Conservation (phyloP, 2,888 invertebrate genomes). For the Protodeltote pygarga region DNA sequence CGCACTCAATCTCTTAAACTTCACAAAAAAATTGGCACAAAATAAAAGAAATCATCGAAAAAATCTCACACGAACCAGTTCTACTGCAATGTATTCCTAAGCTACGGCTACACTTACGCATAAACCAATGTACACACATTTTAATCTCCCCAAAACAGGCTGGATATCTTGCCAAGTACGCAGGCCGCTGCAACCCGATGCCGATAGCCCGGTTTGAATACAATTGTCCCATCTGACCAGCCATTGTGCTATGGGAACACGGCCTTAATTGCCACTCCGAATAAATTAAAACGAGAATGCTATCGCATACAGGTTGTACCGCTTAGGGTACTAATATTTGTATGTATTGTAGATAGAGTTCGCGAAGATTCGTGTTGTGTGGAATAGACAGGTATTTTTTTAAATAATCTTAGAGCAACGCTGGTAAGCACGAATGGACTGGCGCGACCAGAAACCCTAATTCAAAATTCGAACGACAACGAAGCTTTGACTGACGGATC, state of each 20-base stretch:
- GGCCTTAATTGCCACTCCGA: constrained; percentile 82
- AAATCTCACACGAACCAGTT: constrained; percentile 22
- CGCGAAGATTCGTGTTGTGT: constrained; percentile 9
- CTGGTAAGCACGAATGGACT: not conserved
- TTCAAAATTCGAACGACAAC: too few relatives aligned
- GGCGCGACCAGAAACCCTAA: too few relatives aligned
- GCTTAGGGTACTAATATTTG: constrained; percentile 57
- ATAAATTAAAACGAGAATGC: constrained; percentile 84
- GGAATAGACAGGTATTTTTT: constrained; percentile 8
- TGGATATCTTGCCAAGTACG: constrained; percentile 51
- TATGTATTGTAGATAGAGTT: constrained; percentile 31
- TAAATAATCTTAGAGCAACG: not conserved
- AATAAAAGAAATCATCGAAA: constrained; percentile 6
- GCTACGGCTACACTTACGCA: constrained; percentile 35
- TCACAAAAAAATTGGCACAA: not conserved
- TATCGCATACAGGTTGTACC: constrained; percentile 67
- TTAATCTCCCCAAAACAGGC: constrained; percentile 58
- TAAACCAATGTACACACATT: constrained; percentile 52
- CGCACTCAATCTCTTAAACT: too few relatives aligned
- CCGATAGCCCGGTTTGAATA: constrained; percentile 81
- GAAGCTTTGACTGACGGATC: too few relatives aligned
- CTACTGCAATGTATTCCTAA: constrained; percentile 12
- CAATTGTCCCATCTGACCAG: constrained; percentile 80
- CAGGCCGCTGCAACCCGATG: constrained; percentile 65
- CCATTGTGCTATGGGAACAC: constrained; percentile 81